phyloP scores from a whole-genome alignment of 2,797 vertebrate species.

The Diplodus puntazzo region DNA sequence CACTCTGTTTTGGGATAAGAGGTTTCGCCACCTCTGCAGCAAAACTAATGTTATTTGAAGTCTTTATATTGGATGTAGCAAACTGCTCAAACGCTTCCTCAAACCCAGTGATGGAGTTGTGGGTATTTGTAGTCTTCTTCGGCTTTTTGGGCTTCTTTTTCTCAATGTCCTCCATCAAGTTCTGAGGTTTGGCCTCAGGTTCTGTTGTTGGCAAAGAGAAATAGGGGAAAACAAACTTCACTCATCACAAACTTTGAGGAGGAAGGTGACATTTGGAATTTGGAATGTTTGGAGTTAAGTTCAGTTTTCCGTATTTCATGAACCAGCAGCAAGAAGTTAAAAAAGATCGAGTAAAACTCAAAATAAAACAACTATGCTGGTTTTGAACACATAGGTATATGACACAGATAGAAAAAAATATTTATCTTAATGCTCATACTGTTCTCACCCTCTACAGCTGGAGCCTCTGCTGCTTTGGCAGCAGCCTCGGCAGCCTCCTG shows the following conservation, averaged over 20 bases:
- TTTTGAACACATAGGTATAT: background rate
- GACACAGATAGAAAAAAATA: background rate
- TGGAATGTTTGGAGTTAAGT: background rate
- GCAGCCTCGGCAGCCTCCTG: constrained; percentile 69
- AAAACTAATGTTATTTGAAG: background rate
- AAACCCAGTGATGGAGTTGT: constrained; percentile 82
- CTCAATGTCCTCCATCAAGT: constrained; percentile 54
- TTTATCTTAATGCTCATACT: background rate
- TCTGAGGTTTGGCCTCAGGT: constrained; percentile 45
- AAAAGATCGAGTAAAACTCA: background rate
- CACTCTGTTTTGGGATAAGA: constrained; percentile 18
- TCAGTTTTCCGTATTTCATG: background rate
- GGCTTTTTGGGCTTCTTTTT: constrained; percentile 86
- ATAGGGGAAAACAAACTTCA: constrained; percentile 2
- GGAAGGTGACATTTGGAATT: constrained; percentile 3
- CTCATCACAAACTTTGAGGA: background rate
- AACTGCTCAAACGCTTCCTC: constrained; percentile 91
- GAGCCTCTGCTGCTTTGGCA: constrained; percentile 52
- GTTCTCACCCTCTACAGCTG: constrained; percentile 47
- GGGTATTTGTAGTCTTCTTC: constrained; percentile 72
- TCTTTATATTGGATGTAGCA: constrained; percentile 56
- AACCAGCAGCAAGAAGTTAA: background rate
- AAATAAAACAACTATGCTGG: background rate
- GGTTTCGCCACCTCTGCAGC: constrained; percentile 6
- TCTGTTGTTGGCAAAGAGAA: constrained; percentile 38